Evolutionary conservation across 2,888 invertebrate species (phyloP), one percentile per base, ranked within the genome.

Genomic region (Lasius platythorax): DNA sequence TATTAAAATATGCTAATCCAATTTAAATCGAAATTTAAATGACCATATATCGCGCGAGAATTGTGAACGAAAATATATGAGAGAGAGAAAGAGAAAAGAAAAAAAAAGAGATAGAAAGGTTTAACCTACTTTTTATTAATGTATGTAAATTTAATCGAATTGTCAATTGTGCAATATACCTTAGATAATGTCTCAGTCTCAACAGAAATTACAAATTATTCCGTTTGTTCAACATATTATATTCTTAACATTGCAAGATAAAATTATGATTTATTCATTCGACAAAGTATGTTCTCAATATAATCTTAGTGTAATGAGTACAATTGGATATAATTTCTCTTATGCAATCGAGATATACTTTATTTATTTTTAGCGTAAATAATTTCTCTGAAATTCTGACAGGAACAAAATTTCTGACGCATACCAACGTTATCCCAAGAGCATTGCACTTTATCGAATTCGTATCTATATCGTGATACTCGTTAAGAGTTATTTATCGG

Each of bases 401-500:
- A 9, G 50, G 28, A 63, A 63, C 23, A 46, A 63, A 28, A 73
- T 73, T 81, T 61, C 72, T 61, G 3, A 18, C 33, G 5, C 23
- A 8, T 43, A 40, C 43, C 37, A 33, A 61, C 61, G 73, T 79
- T 73, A 46, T 72, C 73, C 46, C 61, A 37, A 58, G 46, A 81
- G 46, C 33, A 37, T 73, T 81, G 73, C 61, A 81, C 61, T 78
- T 83, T 63, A 81, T 81, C 83, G 83, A 70, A 83, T 68, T 67
- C 56, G 70, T 72, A 66, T 73, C 67, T 40, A 67, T 73, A 79
- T 75, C 40, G 70, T 58, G 70, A 12, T 37, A 85, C 88, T 92
- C 90, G 89, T 92, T 92, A 92, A 86, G 85, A 70, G 86, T 88
- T 89, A 90, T 91, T 91, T 92, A 91, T 90, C 87, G 78, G 67